phyloP scores from a whole-genome alignment of 2,113 vertebrate species.

The Empidonax alnorum region DNA sequence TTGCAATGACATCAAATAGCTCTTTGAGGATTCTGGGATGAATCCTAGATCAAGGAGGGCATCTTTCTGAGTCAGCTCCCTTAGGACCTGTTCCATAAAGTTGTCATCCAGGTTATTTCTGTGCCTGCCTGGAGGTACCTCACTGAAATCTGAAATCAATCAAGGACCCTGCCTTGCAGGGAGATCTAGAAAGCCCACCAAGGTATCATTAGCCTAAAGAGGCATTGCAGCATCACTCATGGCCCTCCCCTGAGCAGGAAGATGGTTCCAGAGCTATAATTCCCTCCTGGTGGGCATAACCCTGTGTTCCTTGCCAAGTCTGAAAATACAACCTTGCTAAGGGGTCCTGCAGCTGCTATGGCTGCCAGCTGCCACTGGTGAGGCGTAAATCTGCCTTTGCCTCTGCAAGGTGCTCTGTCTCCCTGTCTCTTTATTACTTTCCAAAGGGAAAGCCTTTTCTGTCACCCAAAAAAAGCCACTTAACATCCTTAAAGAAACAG shows the following conservation, averaged over 20 bases:
- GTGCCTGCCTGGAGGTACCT: neutral
- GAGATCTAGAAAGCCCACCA: neutral
- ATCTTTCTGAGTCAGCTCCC: neutral
- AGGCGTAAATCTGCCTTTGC: neutral
- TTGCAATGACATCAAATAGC: neutral
- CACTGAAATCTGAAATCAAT: neutral
- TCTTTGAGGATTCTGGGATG: neutral
- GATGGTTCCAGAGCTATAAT: neutral
- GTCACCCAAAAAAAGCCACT: neutral
- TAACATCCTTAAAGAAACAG: neutral
- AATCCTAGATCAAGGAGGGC: neutral
- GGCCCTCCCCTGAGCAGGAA: neutral
- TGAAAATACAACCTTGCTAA: neutral
- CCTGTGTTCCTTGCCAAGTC: neutral
- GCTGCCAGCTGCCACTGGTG: neutral
- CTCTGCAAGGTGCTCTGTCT: neutral
- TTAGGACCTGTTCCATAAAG: neutral
- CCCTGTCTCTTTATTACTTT: neutral
- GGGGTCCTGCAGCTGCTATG: neutral
- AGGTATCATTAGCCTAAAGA: neutral
- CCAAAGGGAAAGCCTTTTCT: neutral
- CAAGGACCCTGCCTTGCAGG: neutral
- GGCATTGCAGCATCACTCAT: neutral
- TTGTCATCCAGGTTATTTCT: neutral
- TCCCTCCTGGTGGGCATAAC: neutral